Evolutionary conservation across 2,797 vertebrate species (phyloP).

Genomic region (Fistularia tabacaria): DNA sequence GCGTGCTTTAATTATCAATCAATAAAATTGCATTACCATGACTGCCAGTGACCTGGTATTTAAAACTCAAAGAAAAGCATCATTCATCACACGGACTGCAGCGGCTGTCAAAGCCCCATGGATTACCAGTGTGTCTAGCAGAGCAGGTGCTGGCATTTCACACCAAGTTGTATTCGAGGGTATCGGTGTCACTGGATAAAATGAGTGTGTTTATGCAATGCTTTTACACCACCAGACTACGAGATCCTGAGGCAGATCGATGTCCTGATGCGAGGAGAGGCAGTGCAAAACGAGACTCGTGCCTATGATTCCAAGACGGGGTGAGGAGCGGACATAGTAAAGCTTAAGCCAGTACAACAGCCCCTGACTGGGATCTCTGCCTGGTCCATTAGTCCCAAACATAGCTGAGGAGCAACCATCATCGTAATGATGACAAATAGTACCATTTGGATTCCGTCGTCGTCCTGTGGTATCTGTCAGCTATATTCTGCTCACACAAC

Average conservation of each 20-base stretch:
- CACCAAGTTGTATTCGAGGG: constrained; percentile 17
- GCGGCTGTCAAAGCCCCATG: constrained; percentile 32
- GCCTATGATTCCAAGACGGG: constrained; percentile 90
- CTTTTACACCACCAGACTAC: constrained; percentile 76
- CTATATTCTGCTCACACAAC: constrained; percentile 14
- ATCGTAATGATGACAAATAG: constrained; percentile 60
- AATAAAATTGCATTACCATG: constrained; percentile 28
- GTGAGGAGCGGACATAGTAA: constrained; percentile 72
- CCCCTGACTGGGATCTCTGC: constrained; percentile 36
- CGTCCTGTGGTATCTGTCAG: constrained; percentile 44
- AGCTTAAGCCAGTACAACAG: constrained; percentile 10
- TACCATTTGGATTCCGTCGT: constrained; percentile 55
- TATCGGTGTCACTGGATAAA: constrained; percentile 10
- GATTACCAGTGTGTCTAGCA: constrained; percentile 15
- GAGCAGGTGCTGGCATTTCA: constrained; percentile 51
- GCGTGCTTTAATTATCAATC: constrained; percentile 42
- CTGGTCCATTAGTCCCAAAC: constrained; percentile 50
- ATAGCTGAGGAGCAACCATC: constrained; percentile 38
- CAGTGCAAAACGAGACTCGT: constrained; percentile 90
- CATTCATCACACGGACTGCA: constrained; percentile 40
- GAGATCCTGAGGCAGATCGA: constrained; percentile 93
- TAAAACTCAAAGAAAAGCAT: constrained; percentile 43
- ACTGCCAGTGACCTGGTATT: constrained; percentile 26
- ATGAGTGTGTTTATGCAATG: constrained; percentile 13
- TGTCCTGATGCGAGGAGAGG: constrained; percentile 83